Conservation (phyloP, 2,797 vertebrate genomes). For the Taeniopygia guttata region DNA sequence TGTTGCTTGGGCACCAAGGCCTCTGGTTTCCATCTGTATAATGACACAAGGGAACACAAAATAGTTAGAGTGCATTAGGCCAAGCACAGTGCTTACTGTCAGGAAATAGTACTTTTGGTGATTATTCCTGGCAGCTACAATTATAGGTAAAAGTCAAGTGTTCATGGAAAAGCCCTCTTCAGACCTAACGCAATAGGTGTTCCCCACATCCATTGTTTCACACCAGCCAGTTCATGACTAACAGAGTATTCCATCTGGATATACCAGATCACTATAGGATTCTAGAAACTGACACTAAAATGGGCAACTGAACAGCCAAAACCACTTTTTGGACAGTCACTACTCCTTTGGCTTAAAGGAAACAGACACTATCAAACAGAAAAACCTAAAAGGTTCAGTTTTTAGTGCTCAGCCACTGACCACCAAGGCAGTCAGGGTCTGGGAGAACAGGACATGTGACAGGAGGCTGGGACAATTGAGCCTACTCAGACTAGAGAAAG, state of each 20-base stretch:
- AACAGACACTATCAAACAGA: not conserved
- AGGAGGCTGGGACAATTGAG: not conserved
- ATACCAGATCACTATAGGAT: not conserved
- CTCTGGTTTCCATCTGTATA: not conserved
- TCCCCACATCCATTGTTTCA: not conserved
- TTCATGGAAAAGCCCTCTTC: not conserved
- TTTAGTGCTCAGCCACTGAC: not conserved
- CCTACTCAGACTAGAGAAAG: not conserved
- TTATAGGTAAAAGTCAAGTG: not conserved
- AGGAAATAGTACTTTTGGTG: not conserved
- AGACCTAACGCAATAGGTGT: not conserved
- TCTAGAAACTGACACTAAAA: not conserved
- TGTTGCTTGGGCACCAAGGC: not conserved
- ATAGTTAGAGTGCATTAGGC: not conserved
- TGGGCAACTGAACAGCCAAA: not conserved
- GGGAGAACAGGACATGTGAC: accelerated
- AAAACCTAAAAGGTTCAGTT: not conserved
- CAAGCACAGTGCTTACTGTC: not conserved
- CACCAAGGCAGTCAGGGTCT: not conserved
- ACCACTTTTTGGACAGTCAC: not conserved
- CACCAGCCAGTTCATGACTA: not conserved
- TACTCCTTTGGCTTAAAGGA: not conserved
- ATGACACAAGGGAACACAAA: not conserved
- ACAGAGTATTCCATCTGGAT: not conserved
- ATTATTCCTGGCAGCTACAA: not conserved